phyloP scores from a whole-genome alignment of 2,113 vertebrate genomes.

The Brienomyrus longianalis region DNA sequence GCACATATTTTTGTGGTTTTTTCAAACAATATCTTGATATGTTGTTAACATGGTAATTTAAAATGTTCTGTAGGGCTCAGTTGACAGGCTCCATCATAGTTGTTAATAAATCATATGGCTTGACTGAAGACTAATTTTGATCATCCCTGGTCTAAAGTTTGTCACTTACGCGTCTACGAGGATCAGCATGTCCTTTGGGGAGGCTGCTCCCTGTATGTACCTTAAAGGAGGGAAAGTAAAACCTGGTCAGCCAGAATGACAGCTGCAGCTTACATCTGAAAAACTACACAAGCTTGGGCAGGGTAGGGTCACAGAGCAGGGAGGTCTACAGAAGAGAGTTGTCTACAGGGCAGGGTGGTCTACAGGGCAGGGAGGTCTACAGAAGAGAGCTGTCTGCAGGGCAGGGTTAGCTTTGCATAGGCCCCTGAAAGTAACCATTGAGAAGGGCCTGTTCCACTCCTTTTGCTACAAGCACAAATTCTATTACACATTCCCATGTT shows the following conservation, averaged over 20 bases:
- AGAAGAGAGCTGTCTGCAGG: too few species aligned
- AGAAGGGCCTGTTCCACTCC: neutral
- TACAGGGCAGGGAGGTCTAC: neutral
- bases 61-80: too few species aligned
- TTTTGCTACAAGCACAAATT: neutral
- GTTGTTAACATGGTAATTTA: too few species aligned
- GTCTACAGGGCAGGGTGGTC: neutral
- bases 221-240: constrained; percentile 50
- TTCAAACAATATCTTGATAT: too few species aligned
- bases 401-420: too few species aligned
- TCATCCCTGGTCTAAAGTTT: neutral
- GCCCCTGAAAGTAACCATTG: too few species aligned
- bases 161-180: constrained; percentile 92
- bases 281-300: neutral
- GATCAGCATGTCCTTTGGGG: constrained; percentile 98
- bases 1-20: too few species aligned
- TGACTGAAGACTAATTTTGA: neutral
- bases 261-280: neutral
- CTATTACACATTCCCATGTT: neutral
- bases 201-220: constrained; percentile 97
- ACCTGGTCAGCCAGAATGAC: too few species aligned
- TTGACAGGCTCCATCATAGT: neutral
- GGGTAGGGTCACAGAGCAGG: neutral
- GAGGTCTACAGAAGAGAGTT: neutral
- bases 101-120: neutral